Base-by-base conservation (phyloP, 2,797 vertebrate species). In the Sebastes matsubarae region DNA sequence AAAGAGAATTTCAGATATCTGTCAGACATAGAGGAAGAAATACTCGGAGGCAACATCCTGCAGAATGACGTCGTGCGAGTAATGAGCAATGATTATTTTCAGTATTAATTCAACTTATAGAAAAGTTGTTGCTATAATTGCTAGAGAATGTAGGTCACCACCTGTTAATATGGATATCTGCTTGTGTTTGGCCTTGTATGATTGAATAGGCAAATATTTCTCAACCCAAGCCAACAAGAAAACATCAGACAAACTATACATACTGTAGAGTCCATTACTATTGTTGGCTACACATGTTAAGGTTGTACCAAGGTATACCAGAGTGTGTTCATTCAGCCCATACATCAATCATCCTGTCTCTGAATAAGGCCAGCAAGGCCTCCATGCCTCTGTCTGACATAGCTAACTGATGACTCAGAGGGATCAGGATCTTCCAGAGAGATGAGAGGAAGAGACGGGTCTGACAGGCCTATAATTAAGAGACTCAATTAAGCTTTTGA, bases 401-500 rank as follows among this genome's bases (percentile, higher is more conserved):
- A 93, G 87, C 90, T 91, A 85, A 89, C 84, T 79, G 85, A 90
- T 95, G 96, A 96, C 84, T 96, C 94, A 96, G 88, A 88, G 84
- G 93, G 94, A 94, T 95, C 93, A 93, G 89, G 92, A 94, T 95
- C 94, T 94, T 95, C 93, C 87, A 91, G 75, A 88, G 90, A 94
- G 88, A 89, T 95, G 92, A 94, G 91, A 94, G 92, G 92, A 94
- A 95, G 92, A 94, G 90, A 93, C 84, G 50, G 65, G 22, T 68
- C 80, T 95, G 94, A 95, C 94, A 95, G 93, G 89, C 85, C 95
- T 96, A 94, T 96, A 95, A 96, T 96, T 96, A 96, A 92, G 87
- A 92, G 95, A 94, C 93, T 95, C 92, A 94, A 96, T 96, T 95
- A 96, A 94, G 94, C 94, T 94, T 93, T 93, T 90, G 87, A 93